A percentile compares a stretch with the other conserved stretches of the same genome.
Conservation (phyloP, 2,888 invertebrate species). For the Invenusta paracnida region DNA sequence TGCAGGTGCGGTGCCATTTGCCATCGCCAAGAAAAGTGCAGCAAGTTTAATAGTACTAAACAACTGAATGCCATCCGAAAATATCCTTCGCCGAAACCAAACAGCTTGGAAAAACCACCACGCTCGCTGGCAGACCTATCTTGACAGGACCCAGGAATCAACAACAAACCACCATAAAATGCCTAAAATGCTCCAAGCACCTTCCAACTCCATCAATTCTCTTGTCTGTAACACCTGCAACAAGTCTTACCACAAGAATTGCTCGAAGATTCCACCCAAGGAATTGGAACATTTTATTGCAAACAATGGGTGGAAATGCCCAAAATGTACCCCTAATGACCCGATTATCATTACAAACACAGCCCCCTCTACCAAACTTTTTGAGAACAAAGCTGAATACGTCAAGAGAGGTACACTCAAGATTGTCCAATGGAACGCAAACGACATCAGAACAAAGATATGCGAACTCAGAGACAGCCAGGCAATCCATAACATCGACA, state of each 20-base stretch:
- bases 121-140: neutral
- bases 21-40: conserved; percentile 1
- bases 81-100: neutral
- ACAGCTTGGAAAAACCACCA: neutral
- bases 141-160: neutral
- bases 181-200: neutral
- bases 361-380: neutral
- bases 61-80: neutral
- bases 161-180: neutral
- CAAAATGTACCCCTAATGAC: neutral
- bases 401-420: conserved; percentile 13
- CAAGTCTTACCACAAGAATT: neutral
- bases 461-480: conserved; percentile 43
- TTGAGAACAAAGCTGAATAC: neutral
- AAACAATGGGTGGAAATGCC: neutral
- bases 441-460: conserved; percentile 46
- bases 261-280: neutral
- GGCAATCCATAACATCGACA: conserved; percentile 43
- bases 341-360: neutral
- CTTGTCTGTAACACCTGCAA: conserved; percentile 13
- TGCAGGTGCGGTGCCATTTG: neutral
- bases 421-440: conserved; percentile 47
- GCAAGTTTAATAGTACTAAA: neutral
- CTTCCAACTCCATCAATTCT: neutral
- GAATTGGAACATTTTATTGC: neutral